phyloP scores from a whole-genome alignment of 2,888 invertebrate species.

The Neoaliturus tenellus region DNA sequence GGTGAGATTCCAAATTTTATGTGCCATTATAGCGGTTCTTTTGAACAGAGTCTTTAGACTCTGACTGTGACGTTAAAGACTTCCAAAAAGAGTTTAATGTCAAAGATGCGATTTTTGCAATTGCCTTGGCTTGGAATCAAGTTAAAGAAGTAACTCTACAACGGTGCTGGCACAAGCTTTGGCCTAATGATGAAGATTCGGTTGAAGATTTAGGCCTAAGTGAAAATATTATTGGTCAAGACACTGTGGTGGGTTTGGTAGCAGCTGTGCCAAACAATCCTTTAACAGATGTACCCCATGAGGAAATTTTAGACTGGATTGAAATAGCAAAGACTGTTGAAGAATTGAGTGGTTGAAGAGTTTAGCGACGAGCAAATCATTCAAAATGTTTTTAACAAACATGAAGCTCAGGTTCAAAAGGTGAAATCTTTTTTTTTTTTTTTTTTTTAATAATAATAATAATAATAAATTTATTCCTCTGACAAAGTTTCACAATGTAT shows the following conservation, averaged over 20 bases:
- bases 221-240: background rate
- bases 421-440: too few species aligned
- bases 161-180: conserved; percentile 6
- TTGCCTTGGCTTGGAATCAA: background rate
- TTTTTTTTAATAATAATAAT: too few species aligned
- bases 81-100: conserved; percentile 34
- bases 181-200: background rate
- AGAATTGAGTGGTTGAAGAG: too few species aligned
- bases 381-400: conserved; percentile 5
- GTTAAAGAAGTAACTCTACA: conserved; percentile 11
- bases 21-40: conserved; percentile 11
- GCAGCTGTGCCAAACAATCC: background rate
- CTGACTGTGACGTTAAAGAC: background rate
- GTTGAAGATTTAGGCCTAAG: background rate
- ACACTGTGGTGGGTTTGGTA: background rate
- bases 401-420: background rate
- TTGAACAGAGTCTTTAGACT: conserved; percentile 11
- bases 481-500: too few species aligned
- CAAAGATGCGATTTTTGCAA: conserved; percentile 31
- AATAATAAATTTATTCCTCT: too few species aligned
- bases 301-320: background rate
- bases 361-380: too few species aligned
- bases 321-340: background rate
- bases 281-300: conserved; percentile 31
- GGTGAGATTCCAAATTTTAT: conserved; percentile 17